These are phyloP conservation scores for Zaprionus bogoriensis DNA, from an alignment of 2,888 invertebrate genomes.

Conservation along the genomic window DNA sequence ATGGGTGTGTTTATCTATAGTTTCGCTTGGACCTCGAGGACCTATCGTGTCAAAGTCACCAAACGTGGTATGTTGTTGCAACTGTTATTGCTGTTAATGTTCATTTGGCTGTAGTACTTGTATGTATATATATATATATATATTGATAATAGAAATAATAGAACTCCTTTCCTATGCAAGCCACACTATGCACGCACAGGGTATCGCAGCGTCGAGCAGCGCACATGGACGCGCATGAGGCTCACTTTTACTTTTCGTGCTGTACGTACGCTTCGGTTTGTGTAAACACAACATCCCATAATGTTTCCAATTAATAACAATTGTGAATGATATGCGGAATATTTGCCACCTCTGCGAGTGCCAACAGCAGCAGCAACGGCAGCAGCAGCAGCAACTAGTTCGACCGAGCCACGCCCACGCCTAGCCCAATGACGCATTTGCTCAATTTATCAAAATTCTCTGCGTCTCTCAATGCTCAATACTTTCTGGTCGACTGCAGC, in stretches of 20 bases:
- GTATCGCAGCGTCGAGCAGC: constrained; percentile 12
- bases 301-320: constrained; percentile 74
- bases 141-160: neutral
- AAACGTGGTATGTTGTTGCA: neutral
- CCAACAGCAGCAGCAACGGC: too few species aligned
- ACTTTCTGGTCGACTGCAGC: too few species aligned
- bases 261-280: constrained; percentile 20
- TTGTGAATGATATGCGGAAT: constrained; percentile 53
- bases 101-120: too few species aligned
- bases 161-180: too few species aligned
- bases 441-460: neutral
- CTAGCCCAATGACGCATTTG: constrained; percentile 30
- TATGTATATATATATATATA: too few species aligned
- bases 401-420: constrained; percentile 6
- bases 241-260: constrained; percentile 30
- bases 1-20: constrained; percentile 11
- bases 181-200: constrained; percentile 1
- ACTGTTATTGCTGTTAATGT: neutral
- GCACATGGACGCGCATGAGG: neutral
- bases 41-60: neutral
- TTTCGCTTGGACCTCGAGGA: constrained; percentile 11
- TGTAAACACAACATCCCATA: constrained; percentile 64
- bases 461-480: too few species aligned
- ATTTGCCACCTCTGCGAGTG: constrained; percentile 33
- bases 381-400: too few species aligned